phyloP scores from a whole-genome alignment of 2,113 vertebrate species.

The Seriola rivoliana region DNA sequence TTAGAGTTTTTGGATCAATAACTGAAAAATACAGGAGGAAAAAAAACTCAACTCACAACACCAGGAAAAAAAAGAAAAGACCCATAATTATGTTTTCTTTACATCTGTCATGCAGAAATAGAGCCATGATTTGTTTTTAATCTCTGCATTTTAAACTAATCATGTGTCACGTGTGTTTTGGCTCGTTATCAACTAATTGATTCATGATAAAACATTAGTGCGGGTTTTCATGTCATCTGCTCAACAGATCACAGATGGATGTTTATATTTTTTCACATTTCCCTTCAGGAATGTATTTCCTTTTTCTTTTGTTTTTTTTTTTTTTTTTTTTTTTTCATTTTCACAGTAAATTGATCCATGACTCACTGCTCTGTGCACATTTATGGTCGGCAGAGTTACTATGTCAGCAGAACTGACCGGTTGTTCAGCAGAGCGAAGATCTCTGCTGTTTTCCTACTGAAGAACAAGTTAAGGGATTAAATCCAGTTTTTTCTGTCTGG shows the following conservation, averaged over 20 bases:
- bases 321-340: not conserved
- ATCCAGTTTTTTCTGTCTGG: slow-evolving; percentile 30
- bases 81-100: not conserved
- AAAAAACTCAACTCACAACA: not conserved
- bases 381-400: not conserved
- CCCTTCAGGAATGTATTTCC: slow-evolving; percentile 24
- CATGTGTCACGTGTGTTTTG: slow-evolving; percentile 17
- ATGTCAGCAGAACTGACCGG: slow-evolving; percentile 46
- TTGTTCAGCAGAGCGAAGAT: not conserved
- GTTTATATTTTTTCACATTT: slow-evolving; percentile 45
- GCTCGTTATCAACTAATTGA: not conserved
- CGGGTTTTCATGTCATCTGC: slow-evolving; percentile 53
- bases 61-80: not conserved
- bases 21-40: not conserved
- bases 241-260: slow-evolving; percentile 53
- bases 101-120: slow-evolving; percentile 21
- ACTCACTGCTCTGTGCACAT: slow-evolving; percentile 39
- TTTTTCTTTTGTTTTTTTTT: not conserved
- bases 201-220: not conserved
- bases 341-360: slow-evolving; percentile 35
- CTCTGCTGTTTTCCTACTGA: not conserved
- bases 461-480: not conserved
- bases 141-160: slow-evolving; percentile 8
- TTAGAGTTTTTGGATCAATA: slow-evolving; percentile 27
- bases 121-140: not conserved